Evolutionary conservation across 2,113 vertebrate species (phyloP).

Genomic region (Rhipidura dahli): DNA sequence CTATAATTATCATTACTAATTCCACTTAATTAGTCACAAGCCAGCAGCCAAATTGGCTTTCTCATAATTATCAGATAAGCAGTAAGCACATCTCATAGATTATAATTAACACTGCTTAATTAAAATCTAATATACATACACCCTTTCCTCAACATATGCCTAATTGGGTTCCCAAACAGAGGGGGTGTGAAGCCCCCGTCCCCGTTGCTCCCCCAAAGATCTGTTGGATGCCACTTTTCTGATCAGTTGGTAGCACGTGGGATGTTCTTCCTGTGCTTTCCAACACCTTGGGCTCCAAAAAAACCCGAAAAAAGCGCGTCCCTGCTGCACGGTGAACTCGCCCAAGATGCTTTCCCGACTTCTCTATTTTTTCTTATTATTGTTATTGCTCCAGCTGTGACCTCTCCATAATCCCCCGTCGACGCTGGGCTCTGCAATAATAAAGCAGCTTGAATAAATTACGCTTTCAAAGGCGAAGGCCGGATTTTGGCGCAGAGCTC

Average conservation of each 20-base stretch:
- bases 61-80: slow-evolving; percentile 86
- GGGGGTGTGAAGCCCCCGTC: slow-evolving; percentile 30
- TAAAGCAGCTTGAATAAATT: slow-evolving; percentile 72
- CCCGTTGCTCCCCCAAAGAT: not conserved
- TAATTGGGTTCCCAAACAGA: slow-evolving; percentile 72
- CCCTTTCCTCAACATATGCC: slow-evolving; percentile 75
- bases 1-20: slow-evolving; percentile 87
- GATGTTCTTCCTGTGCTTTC: not conserved
- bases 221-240: not conserved
- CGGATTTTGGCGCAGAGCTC: slow-evolving; percentile 57
- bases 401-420: slow-evolving; percentile 59
- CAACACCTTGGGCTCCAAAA: not conserved
- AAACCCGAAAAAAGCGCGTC: not conserved
- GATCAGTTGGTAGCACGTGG: not conserved
- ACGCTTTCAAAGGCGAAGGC: slow-evolving; percentile 66
- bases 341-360: not conserved
- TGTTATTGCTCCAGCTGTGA: slow-evolving; percentile 48
- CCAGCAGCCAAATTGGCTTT: slow-evolving; percentile 85
- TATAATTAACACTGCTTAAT: slow-evolving; percentile 87
- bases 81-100: slow-evolving; percentile 85
- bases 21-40: slow-evolving; percentile 86
- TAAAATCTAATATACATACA: slow-evolving; percentile 83
- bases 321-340: not conserved
- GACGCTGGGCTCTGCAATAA: slow-evolving; percentile 38
- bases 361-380: slow-evolving; percentile 52